Evolutionary conservation across 2,113 vertebrate species (phyloP).

Genomic region (Rhagologus leucostigma): DNA sequence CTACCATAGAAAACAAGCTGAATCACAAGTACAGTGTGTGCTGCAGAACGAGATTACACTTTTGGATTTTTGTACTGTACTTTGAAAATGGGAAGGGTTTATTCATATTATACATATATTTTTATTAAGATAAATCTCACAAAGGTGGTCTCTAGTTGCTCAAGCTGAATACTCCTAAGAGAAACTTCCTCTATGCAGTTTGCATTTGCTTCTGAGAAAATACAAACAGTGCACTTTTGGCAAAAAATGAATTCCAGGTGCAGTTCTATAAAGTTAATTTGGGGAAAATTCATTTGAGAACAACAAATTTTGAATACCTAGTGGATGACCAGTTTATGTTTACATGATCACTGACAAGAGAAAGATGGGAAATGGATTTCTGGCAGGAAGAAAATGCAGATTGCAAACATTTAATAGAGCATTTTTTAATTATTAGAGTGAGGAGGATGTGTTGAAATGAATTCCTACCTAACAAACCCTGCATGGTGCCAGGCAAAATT

Average conservation of each 20-base stretch:
- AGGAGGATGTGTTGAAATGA: not conserved
- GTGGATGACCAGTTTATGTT: not conserved
- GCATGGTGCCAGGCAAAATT: not conserved
- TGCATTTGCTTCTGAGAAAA: not conserved
- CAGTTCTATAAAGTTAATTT: not conserved
- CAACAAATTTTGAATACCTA: not conserved
- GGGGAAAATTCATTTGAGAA: not conserved
- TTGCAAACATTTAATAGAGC: not conserved
- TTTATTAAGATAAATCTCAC: not conserved
- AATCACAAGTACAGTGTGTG: not conserved
- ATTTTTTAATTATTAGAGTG: not conserved
- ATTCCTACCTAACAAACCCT: not conserved
- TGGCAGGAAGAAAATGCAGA: not conserved
- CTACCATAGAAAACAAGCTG: not conserved
- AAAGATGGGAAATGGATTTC: not conserved
- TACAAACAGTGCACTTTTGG: not conserved
- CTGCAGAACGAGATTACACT: not conserved
- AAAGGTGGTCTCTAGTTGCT: not conserved
- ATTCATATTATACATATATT: not conserved
- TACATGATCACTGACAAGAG: not conserved
- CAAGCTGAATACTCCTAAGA: not conserved
- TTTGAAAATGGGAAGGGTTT: not conserved
- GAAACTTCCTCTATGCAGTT: not conserved
- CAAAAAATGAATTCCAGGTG: not conserved
- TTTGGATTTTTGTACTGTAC: not conserved